Percentiles rank a stretch among this genome's conserved stretches.
phyloP scores from a whole-genome alignment of 1,140 invertebrate genomes.

The Drosophila watanabei region DNA sequence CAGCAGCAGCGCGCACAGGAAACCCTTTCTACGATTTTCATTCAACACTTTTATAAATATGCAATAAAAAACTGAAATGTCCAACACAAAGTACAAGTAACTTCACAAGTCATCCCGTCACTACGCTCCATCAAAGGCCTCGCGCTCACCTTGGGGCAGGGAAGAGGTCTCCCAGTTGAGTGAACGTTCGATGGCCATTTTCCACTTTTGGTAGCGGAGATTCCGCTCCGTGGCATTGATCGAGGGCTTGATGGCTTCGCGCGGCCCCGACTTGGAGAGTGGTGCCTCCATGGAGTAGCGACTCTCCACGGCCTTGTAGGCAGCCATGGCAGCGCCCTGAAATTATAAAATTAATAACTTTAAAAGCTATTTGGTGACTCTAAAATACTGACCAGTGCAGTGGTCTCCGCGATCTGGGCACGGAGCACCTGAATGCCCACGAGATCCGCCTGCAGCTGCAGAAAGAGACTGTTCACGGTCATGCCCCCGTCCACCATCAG shows the following conservation, averaged over 20 bases:
- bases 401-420: slow-evolving; percentile 94
- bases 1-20: slow-evolving; percentile 52
- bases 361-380: background rate
- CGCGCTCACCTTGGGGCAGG: slow-evolving; percentile 63
- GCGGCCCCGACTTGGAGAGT: slow-evolving; percentile 80
- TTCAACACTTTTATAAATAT: slow-evolving; percentile 69
- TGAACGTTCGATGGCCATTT: slow-evolving; percentile 92
- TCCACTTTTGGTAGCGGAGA: slow-evolving; percentile 92
- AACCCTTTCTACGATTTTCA: slow-evolving; percentile 73
- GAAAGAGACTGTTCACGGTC: slow-evolving; percentile 94
- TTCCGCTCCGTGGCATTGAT: slow-evolving; percentile 91
- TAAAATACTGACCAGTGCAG: slow-evolving; percentile 87
- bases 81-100: slow-evolving; percentile 11
- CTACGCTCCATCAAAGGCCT: slow-evolving; percentile 69
- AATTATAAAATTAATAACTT: background rate
- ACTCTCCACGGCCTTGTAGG: slow-evolving; percentile 89
- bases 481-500: slow-evolving; percentile 97
- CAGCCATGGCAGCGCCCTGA: slow-evolving; percentile 92
- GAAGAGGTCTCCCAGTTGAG: slow-evolving; percentile 90
- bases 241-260: slow-evolving; percentile 88
- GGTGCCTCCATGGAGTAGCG: slow-evolving; percentile 87
- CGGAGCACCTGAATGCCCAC: slow-evolving; percentile 88
- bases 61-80: slow-evolving; percentile 63
- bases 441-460: slow-evolving; percentile 90
- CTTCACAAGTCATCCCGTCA: background rate